Conservation (phyloP, 2,113 vertebrate genomes). For the Callopanchax toddi region DNA sequence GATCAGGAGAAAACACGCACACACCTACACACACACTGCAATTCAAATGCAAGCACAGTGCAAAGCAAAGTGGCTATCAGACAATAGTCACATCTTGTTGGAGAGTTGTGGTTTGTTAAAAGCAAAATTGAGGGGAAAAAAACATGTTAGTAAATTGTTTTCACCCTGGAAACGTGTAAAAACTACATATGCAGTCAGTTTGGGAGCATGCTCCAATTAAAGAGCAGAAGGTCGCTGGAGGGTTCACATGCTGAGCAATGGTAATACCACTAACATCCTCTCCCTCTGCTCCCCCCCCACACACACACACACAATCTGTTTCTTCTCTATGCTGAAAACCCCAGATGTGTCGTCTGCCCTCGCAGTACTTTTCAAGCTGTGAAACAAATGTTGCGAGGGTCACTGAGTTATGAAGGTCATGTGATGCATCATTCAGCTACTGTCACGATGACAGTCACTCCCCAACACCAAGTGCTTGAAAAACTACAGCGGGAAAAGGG, state of each 20-base stretch:
- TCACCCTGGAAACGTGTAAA: not conserved
- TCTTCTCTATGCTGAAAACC: constrained; percentile 28
- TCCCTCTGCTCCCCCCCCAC: not conserved
- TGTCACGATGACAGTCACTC: constrained; percentile 15
- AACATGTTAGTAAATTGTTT: constrained; percentile 16
- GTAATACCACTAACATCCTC: constrained; percentile 15
- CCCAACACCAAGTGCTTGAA: not conserved
- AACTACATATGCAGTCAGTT: constrained; percentile 12
- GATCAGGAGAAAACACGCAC: constrained; percentile 7
- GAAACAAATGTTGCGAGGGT: constrained; percentile 50
- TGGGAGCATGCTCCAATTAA: constrained; percentile 39
- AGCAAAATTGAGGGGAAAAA: constrained; percentile 10
- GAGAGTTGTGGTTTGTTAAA: not conserved
- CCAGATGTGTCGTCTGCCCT: constrained; percentile 39
- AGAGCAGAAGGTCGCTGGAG: constrained; percentile 55
- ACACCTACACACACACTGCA: constrained; percentile 9
- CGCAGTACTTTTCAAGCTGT: constrained; percentile 47
- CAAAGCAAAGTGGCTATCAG: constrained; percentile 23
- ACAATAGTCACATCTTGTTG: constrained; percentile 4
- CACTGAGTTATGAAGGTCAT: constrained; percentile 59
- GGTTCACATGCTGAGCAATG: constrained; percentile 47
- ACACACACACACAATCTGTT: constrained; percentile 21
- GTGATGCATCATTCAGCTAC: constrained; percentile 33
- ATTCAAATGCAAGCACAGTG: constrained; percentile 7
- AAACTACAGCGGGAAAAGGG: not conserved